Conservation (phyloP, 1,140 invertebrate species). For the Phthorimaea operculella region DNA sequence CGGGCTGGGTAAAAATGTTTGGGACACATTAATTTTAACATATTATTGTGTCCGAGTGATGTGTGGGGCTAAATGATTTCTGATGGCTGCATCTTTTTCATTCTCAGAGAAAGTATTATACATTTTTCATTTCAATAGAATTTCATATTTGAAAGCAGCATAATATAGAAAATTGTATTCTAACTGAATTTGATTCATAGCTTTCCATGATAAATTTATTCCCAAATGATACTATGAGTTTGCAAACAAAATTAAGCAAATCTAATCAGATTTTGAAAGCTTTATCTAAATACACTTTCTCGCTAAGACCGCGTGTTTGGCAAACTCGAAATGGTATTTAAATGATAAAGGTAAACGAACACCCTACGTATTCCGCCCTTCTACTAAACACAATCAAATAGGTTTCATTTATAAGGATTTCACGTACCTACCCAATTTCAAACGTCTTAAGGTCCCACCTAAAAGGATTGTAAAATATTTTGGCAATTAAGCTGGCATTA, state of each 20-base stretch:
- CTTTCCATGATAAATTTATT: too few relatives aligned
- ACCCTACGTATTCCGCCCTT: background rate
- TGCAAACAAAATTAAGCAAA: too few relatives aligned
- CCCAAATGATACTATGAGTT: too few relatives aligned
- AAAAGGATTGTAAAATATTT: slow-evolving; percentile 53
- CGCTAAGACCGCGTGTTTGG: too few relatives aligned
- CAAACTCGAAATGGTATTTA: background rate
- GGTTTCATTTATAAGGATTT: slow-evolving; percentile 33
- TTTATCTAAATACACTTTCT: too few relatives aligned
- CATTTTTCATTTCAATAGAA: too few relatives aligned
- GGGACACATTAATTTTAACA: slow-evolving; percentile 6
- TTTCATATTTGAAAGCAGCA: too few relatives aligned
- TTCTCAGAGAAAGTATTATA: background rate
- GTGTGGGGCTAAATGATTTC: slow-evolving; percentile 12
- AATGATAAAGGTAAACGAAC: slow-evolving; percentile 3
- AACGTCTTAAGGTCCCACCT: slow-evolving; percentile 35
- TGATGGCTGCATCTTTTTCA: slow-evolving; percentile 14
- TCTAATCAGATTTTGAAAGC: too few relatives aligned
- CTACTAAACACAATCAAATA: slow-evolving; percentile 4
- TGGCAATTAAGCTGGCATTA: slow-evolving; percentile 47
- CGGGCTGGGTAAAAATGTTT: slow-evolving; percentile 11
- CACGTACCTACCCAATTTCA: slow-evolving; percentile 52
- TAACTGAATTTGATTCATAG: too few relatives aligned
- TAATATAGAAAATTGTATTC: too few relatives aligned
- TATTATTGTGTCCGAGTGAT: background rate